Evolutionary conservation across 53 echinoderm and acorn worm genomes (phyloP), one percentile per base, ranked within the genome.

Genomic region (Echinarachnius parma): DNA sequence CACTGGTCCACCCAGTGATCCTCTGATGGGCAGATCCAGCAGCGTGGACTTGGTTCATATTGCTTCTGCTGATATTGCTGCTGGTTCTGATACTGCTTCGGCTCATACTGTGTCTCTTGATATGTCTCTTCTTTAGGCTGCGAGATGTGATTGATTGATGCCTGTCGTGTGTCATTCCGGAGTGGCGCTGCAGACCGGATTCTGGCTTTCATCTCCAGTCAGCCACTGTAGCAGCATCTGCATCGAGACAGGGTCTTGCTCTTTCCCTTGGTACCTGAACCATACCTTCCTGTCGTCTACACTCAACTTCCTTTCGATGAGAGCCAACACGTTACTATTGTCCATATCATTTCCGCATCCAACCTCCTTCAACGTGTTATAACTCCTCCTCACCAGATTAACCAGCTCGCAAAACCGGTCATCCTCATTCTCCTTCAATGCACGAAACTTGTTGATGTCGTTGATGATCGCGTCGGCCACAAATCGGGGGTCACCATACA

Each of bases 1-100:
- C 89, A 89, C 28, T 76, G 83, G 56, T 88, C 88, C 15, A 67
- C 34, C 88, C 88, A 83, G 23, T 83, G 88, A 34, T 45, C 68
- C 26, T 66, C 53, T 1, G 61, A 18, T 3, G 76, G 42, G 36
- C 88, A 80, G 25, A 67, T 26, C 88, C 88, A 88, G 47, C 88
- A 88, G 1, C 75, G 21, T 3, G 16, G 35, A 25, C 48, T 31
- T 14, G 19, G 32, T 31, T 2, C 15, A 18, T 16, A 2, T 13
- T 44, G 31, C 5, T 20, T 48, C 15, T 31, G 10, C 68, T 48
- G 31, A 1, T 42, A 21, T 42, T 62, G 9, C 1, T 42, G 30
- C 1, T 4, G 26, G 21, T 20, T 42, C 8, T 21, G 20, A 36
- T 19, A 9, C 4, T 42, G 11, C 19, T 4, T 25, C 39, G 37